These are phyloP conservation scores for Menidia menidia DNA, from an alignment of 2,797 vertebrate genomes.

Conservation along the genomic window DNA sequence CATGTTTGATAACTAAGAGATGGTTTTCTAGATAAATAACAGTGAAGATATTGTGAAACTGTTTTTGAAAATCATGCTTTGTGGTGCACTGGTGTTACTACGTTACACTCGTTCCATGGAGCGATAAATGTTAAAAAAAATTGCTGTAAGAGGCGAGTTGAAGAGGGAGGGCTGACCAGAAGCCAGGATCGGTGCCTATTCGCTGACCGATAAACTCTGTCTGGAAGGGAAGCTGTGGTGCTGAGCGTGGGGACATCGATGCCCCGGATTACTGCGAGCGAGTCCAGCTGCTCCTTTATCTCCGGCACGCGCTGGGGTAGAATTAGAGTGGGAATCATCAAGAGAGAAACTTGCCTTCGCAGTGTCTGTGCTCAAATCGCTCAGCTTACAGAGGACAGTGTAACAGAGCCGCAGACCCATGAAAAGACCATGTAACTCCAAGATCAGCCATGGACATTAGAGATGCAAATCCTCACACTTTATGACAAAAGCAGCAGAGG, in stretches of 20 bases:
- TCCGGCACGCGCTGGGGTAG: conserved; percentile 19
- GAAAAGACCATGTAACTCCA: too few species aligned
- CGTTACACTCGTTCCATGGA: conserved; percentile 24
- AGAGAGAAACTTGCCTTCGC: conserved; percentile 15
- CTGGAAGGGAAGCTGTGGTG: conserved; percentile 34
- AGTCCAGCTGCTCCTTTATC: conserved; percentile 33
- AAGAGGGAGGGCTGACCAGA: conserved; percentile 46
- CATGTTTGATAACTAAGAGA: too few species aligned
- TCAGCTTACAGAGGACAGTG: conserved; percentile 1
- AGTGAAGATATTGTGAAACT: neutral
- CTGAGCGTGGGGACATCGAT: conserved; percentile 44
- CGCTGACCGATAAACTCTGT: conserved; percentile 39
- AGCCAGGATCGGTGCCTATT: conserved; percentile 36
- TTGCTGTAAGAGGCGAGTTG: conserved; percentile 19
- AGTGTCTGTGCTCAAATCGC: conserved; percentile 17
- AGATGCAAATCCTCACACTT: neutral
- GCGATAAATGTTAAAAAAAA: conserved; percentile 18
- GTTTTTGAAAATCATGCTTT: neutral
- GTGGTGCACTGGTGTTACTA: neutral
- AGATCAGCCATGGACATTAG: neutral
- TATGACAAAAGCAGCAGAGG: neutral
- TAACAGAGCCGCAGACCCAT: neutral
- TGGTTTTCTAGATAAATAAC: neutral
- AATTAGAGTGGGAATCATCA: conserved; percentile 27
- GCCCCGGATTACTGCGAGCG: conserved; percentile 32